Evolutionary conservation across 2,888 invertebrate genomes (phyloP), one percentile per base, ranked within the genome.

Genomic region (Idaea biselata): DNA sequence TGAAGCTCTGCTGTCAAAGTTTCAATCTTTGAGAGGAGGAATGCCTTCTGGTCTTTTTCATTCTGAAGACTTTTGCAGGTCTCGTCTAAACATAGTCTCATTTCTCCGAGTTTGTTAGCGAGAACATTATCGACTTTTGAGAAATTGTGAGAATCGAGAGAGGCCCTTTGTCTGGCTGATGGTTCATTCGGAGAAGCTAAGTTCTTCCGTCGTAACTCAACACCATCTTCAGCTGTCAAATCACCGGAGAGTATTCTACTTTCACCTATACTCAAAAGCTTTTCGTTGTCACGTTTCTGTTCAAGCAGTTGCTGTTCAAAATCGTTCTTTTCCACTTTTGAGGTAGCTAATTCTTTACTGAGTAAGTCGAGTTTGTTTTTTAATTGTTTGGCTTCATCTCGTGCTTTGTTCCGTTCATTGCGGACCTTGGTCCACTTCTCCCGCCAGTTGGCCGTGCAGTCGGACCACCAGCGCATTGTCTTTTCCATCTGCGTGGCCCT

Each of bases 381-480:
- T 4, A 97, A 83, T 72, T 96, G 95, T 83, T 98, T 97, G 1
- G 96, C 95, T 86, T 99, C 98, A 76, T 99, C 98, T 55, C 98
- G 93, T 0, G 98, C 96, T 81, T 97, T 97, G 83, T 99, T 99
- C 25, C 99, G 94, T 89, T 99, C 99, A 82, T 96, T 97, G 62
- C 98, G 94, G 54, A 74, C 97, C 91, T 98, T 98, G 85, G 97
- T 97, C 99, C 99, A 99, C 82, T 99, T 99, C 94, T 94, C 98
- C 95, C 91, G 86, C 99, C 99, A 60, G 97, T 98, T 99, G 96
- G 98, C 97, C 0, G 99, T 99, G 84, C 99, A 99, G 84, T 99
- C 99, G 0, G 99, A 98, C 99, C 99, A 99, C 99, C 99, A 99
- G 65, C 98, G 94, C 99, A 99, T 99, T 0, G 99, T 99, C 88